These are phyloP conservation scores for Tiaroga cobitis DNA, from an alignment of 2,797 vertebrate genomes.

Conservation along the genomic window DNA sequence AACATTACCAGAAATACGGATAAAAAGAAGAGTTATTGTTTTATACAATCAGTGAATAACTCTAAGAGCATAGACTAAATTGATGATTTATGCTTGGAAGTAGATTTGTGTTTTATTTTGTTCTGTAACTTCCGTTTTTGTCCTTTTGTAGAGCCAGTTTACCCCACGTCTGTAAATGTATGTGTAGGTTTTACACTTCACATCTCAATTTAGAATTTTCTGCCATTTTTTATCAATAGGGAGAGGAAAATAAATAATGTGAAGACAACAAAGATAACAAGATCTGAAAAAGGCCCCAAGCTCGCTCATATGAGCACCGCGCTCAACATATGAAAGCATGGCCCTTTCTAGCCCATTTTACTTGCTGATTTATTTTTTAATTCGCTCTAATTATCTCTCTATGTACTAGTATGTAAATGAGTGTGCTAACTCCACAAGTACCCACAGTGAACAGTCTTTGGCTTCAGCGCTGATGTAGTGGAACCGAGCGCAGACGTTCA, in stretches of 20 bases:
- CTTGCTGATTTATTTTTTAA: not conserved
- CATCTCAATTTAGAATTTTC: not conserved
- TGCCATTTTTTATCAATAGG: not conserved
- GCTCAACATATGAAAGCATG: not conserved
- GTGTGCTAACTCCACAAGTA: conserved; percentile 25
- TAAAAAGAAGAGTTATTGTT: not conserved
- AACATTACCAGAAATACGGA: not conserved
- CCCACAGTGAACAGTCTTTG: conserved; percentile 7
- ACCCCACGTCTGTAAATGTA: not conserved
- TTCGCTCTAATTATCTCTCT: not conserved
- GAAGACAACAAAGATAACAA: not conserved
- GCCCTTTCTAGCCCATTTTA: not conserved
- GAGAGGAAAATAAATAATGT: not conserved
- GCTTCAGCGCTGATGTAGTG: conserved; percentile 3
- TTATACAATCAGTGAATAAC: not conserved
- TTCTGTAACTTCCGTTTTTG: not conserved
- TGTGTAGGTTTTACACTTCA: not conserved
- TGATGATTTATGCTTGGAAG: not conserved
- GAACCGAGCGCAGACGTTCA: conserved; percentile 31
- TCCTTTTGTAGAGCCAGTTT: not conserved
- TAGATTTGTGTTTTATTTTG: not conserved
- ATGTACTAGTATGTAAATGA: conserved; percentile 20
- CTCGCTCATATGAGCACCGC: not conserved
- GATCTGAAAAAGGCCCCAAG: not conserved
- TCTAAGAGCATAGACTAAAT: not conserved